Percentiles rank a stretch among this genome's conserved stretches.
phyloP scores from a whole-genome alignment of 2,797 vertebrate species.

The Phataginus tricuspis region DNA sequence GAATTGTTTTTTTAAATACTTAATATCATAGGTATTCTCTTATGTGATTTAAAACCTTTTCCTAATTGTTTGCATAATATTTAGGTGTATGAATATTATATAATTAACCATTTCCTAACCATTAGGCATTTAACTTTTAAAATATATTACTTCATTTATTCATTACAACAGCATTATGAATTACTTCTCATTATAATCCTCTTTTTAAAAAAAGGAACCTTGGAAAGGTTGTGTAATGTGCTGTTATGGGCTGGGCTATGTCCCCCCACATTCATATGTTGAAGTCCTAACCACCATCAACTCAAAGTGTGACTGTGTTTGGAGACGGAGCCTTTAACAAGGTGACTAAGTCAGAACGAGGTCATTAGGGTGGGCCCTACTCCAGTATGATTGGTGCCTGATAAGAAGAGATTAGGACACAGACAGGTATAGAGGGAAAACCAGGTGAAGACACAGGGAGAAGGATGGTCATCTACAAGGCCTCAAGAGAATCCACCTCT shows the following conservation, averaged over 20 bases:
- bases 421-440: not conserved
- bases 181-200: constrained; percentile 7
- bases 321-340: not conserved
- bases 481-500: not conserved
- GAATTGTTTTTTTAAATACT: not conserved
- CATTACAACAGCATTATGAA: not conserved
- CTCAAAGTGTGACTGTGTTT: not conserved
- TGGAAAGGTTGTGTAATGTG: not conserved
- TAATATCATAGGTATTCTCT: not conserved
- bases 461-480: not conserved
- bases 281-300: not conserved
- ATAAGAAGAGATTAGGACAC: not conserved
- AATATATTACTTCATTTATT: not conserved
- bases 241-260: not conserved
- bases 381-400: not conserved
- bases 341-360: not conserved
- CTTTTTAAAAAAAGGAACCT: not conserved
- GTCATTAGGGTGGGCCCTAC: not conserved
- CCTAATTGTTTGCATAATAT: not conserved
- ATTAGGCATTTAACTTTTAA: not conserved
- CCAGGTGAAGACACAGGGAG: not conserved
- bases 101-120: not conserved
- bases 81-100: not conserved
- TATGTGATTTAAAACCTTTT: not conserved
- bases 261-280: not conserved